Base-by-base conservation (phyloP, 2,888 invertebrate species). In the Anodontia alba region DNA sequence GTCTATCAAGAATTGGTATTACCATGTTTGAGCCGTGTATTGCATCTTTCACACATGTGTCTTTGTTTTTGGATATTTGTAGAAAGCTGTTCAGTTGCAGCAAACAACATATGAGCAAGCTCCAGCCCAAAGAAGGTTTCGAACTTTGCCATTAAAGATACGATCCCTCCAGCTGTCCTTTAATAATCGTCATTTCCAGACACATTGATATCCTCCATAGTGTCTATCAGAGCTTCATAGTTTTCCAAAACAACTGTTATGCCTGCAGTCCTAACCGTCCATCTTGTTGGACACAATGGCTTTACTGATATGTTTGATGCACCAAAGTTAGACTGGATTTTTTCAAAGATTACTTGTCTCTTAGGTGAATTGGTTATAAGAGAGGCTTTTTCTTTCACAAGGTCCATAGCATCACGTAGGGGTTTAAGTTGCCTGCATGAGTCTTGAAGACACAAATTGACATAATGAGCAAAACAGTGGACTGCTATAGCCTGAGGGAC, bases 261-360 rank as follows among this genome's bases (percentile, higher is more conserved):
- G 10, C 78, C 71, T 49, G 49, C 71, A 26, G 78, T 81, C 15
- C 81, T 71, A 29, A 76, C 81, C 17, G 84, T 81, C 78, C 84
- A 84, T 49, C 81, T 54, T 10, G 81, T 81, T 33, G 76, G 84
- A 70, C 84, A 84, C 33, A 84, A 57, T n/a, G 73, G 81, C 68
- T 66, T 62, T 15, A 62, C 70, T 7, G 54, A n/a, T 66, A 73
- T 46, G 17, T 43, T 49, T 26, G 71, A 57, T 15, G 36, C 23
- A 26, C 70, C 68, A 49, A 51, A 31, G 20, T 68, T 26, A 8
- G n/a, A n/a, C 69, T 79, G 76, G 33, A 83, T 67, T 31, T 69
- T 54, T 42, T 54, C 71, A 54, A 84, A 82, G 33, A 79, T 36
- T 26, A 36, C n/a, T 46, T 73, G 46, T 62, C 82, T 72, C 42